These are phyloP conservation scores for Cervus canadensis DNA, from an alignment of 2,113 vertebrate genomes.

Conservation along the genomic window DNA sequence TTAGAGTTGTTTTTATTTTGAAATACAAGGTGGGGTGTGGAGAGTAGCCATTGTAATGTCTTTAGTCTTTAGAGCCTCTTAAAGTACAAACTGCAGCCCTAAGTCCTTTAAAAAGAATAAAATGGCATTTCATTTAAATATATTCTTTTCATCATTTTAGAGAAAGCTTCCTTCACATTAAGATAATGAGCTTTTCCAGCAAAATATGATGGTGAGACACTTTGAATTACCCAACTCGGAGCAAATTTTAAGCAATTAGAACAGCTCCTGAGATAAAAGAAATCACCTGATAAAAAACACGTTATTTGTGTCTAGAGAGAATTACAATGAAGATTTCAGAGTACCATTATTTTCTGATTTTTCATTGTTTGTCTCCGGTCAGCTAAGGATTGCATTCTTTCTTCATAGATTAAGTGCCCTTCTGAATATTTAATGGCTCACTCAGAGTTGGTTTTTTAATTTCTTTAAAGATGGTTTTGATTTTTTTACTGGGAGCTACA, in stretches of 20 bases:
- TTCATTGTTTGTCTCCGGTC: not conserved
- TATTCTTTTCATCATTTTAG: conserved; percentile 22
- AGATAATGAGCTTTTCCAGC: conserved; percentile 44
- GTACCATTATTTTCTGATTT: not conserved
- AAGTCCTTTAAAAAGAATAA: conserved; percentile 42
- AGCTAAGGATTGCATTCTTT: not conserved
- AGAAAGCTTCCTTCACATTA: not conserved
- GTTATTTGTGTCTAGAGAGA: not conserved
- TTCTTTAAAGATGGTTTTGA: not conserved
- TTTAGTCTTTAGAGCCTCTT: not conserved
- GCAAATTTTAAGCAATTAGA: not conserved
- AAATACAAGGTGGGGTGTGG: not conserved
- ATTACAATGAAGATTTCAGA: not conserved
- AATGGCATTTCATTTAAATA: conserved; percentile 48
- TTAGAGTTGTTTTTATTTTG: not conserved
- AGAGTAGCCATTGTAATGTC: not conserved
- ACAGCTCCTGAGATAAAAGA: not conserved
- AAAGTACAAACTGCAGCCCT: not conserved
- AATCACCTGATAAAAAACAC: not conserved
- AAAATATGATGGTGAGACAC: not conserved
- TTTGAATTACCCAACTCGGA: not conserved
- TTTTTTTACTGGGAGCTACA: not conserved
- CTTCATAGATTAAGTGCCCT: not conserved
- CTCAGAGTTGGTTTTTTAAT: not conserved
- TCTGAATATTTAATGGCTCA: not conserved